A percentile compares a stretch with the other conserved stretches of the same genome.
Conservation (phyloP, 2,797 vertebrate species). For the Oreonectes daqikongensis region DNA sequence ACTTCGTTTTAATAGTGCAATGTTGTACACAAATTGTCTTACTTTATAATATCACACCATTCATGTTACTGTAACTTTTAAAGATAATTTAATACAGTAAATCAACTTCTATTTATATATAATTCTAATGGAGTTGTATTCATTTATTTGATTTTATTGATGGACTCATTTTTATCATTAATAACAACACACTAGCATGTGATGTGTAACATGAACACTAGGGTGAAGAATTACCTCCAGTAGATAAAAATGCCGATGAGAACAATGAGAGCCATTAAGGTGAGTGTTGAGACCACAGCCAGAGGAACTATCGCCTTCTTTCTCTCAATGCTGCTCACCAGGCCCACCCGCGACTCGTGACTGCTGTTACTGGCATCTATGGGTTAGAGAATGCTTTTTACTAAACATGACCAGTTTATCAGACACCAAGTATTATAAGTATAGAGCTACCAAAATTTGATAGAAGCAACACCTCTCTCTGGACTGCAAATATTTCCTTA, state of each 20-base stretch:
- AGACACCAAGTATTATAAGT: neutral
- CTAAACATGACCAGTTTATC: neutral
- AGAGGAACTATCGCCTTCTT: constrained; percentile 89
- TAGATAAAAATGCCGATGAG: constrained; percentile 95
- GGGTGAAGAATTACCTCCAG: constrained; percentile 86
- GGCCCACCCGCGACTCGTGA: constrained; percentile 92
- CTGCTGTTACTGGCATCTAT: constrained; percentile 97
- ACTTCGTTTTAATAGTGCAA: no score
- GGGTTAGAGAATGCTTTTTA: constrained; percentile 72
- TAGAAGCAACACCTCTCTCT: neutral
- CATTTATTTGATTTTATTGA: no score
- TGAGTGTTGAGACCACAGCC: constrained; percentile 93
- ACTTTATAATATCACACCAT: no score
- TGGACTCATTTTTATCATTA: neutral
- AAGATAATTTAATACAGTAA: neutral
- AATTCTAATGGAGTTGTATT: no score
- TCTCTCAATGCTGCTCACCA: constrained; percentile 80
- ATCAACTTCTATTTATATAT: neutral
- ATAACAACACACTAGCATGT: neutral
- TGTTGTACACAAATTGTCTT: no score
- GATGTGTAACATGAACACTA: neutral
- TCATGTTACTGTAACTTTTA: no score
- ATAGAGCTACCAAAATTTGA: neutral
- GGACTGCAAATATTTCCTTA: neutral
- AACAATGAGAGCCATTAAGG: constrained; percentile 87